Evolutionary conservation across 35 echinoderm and acorn worm species (phyloP).

Genomic region (Ophioderma brevispina): DNA sequence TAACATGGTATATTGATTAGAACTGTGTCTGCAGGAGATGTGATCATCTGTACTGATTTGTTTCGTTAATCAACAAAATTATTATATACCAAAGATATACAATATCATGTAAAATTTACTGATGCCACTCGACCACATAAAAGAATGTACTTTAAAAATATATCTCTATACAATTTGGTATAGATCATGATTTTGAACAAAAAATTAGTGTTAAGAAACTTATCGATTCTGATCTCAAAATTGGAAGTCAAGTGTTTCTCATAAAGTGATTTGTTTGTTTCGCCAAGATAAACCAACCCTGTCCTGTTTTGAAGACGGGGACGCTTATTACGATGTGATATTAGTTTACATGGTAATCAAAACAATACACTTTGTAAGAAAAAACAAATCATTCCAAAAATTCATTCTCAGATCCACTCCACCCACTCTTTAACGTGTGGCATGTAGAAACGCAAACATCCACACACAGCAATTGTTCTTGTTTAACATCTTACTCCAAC

Average conservation of each 20-base stretch:
- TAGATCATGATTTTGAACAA: not conserved
- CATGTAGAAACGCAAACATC: too few species aligned
- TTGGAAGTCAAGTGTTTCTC: conserved; percentile 7
- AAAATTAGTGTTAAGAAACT: not conserved
- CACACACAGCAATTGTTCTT: too few species aligned
- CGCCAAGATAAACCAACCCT: not conserved
- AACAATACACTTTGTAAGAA: conserved; percentile 14
- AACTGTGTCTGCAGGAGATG: too few species aligned
- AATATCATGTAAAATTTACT: not conserved
- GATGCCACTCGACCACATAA: not conserved
- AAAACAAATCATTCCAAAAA: conserved; percentile 11
- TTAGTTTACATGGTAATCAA: not conserved
- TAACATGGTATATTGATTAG: too few species aligned
- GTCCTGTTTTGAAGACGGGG: too few species aligned
- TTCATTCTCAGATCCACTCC: not conserved
- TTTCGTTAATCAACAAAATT: not conserved
- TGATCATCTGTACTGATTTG: not conserved
- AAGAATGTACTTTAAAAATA: not conserved
- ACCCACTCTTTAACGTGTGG: too few species aligned
- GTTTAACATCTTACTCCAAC: not conserved
- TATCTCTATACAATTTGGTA: not conserved
- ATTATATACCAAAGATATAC: not conserved
- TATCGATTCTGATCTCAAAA: not conserved
- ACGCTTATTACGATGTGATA: not conserved
- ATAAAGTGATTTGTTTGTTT: not conserved